phyloP scores from a whole-genome alignment of 2,113 vertebrate species.

The Heptranchias perlo region DNA sequence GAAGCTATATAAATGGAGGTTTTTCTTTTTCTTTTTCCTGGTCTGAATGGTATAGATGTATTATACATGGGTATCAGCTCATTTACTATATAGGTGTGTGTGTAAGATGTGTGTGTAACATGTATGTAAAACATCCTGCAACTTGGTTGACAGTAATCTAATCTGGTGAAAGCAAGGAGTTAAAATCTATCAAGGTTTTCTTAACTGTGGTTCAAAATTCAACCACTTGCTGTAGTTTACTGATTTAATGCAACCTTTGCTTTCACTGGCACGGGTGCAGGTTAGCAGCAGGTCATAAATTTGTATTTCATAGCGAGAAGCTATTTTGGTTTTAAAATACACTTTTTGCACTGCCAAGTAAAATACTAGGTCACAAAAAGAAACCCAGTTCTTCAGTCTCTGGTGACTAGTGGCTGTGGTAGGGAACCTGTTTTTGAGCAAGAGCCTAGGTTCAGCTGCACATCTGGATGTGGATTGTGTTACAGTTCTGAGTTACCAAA shows the following conservation, averaged over 20 bases:
- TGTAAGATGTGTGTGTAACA: background rate
- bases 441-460: slow-evolving; percentile 12
- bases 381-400: slow-evolving; percentile 33
- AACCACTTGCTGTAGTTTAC: slow-evolving; percentile 6
- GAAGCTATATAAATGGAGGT: background rate
- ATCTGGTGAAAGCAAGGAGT: slow-evolving; percentile 11
- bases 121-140: background rate
- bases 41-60: background rate
- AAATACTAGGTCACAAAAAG: slow-evolving; percentile 37
- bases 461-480: slow-evolving; percentile 33
- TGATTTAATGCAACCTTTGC: slow-evolving; percentile 33
- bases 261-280: slow-evolving; percentile 27
- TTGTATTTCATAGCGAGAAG: slow-evolving; percentile 35
- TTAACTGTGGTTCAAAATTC: slow-evolving; percentile 27
- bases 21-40: background rate
- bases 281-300: slow-evolving; percentile 36
- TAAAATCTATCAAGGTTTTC: slow-evolving; percentile 4
- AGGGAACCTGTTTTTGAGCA: slow-evolving; percentile 27
- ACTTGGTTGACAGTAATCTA: slow-evolving; percentile 7
- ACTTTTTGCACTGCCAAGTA: slow-evolving; percentile 31
- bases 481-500: slow-evolving; percentile 25
- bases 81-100: background rate
- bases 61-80: background rate
- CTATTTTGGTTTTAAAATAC: slow-evolving; percentile 32
- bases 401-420: slow-evolving; percentile 26